These are phyloP conservation scores for Spisula solida DNA, from an alignment of 2,888 invertebrate species.

Conservation along the genomic window DNA sequence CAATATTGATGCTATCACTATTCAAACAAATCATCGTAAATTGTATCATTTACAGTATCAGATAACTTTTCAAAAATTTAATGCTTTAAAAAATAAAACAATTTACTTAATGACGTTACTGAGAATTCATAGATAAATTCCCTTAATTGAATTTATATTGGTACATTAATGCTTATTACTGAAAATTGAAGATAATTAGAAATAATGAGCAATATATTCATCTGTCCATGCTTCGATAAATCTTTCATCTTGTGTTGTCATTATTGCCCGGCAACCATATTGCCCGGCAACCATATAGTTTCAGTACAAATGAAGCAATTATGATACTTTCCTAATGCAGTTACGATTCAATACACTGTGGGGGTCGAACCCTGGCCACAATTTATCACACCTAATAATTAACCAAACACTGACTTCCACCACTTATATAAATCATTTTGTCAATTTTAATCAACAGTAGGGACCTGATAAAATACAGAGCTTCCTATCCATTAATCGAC, in stretches of 20 bases:
- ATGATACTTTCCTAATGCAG: neutral
- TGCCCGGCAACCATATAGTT: neutral
- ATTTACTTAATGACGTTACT: neutral
- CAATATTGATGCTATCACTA: neutral
- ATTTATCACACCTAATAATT: slow-evolving; percentile 50
- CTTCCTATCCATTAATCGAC: slow-evolving; percentile 47
- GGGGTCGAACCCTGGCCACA: slow-evolving; percentile 38
- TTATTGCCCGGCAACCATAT: neutral
- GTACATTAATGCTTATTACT: slow-evolving; percentile 15
- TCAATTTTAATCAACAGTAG: slow-evolving; percentile 66
- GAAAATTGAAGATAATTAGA: slow-evolving; percentile 13
- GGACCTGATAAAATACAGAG: slow-evolving; percentile 56
- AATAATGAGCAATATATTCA: slow-evolving; percentile 10
- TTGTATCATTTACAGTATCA: neutral
- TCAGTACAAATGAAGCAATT: neutral
- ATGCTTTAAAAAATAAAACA: neutral
- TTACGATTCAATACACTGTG: slow-evolving; percentile 5
- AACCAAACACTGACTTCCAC: slow-evolving; percentile 36
- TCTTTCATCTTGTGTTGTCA: neutral
- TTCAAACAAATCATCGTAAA: neutral
- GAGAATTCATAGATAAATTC: neutral
- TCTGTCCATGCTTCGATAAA: neutral
- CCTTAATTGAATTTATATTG: slow-evolving; percentile 17
- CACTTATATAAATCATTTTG: slow-evolving; percentile 56
- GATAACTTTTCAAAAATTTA: neutral